A percentile compares a stretch with the other conserved stretches of the same genome.
These are phyloP conservation scores for Drosophila repletoides DNA, from an alignment of 1,140 invertebrate genomes.

Conservation along the genomic window DNA sequence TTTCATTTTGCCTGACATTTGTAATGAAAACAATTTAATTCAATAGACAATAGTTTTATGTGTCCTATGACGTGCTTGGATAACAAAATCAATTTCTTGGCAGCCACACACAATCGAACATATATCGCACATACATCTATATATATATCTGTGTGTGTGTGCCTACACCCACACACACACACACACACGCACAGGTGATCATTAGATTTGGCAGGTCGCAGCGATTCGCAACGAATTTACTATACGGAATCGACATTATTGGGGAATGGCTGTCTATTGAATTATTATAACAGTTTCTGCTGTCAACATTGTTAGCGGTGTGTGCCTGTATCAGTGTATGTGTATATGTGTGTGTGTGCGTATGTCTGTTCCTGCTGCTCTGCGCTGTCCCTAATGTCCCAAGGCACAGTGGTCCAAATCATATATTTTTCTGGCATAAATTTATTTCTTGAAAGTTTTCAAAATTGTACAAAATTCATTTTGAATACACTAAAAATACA, in stretches of 20 bases:
- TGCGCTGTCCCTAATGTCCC: too few species aligned
- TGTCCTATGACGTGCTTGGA: slow-evolving; percentile 67
- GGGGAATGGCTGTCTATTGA: slow-evolving; percentile 75
- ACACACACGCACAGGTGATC: slow-evolving; percentile 53
- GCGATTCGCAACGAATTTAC: slow-evolving; percentile 68
- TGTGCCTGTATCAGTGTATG: too few species aligned
- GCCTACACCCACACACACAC: neutral
- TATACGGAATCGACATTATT: slow-evolving; percentile 69
- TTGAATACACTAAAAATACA: too few species aligned
- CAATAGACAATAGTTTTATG: slow-evolving; percentile 71
- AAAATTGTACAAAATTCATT: too few species aligned
- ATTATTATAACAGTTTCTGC: slow-evolving; percentile 81
- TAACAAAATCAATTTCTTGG: slow-evolving; percentile 76
- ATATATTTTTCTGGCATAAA: too few species aligned
- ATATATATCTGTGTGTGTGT: too few species aligned
- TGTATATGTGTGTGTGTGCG: neutral
- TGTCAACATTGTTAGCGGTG: slow-evolving; percentile 65
- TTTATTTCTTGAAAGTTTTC: too few species aligned
- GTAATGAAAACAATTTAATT: slow-evolving; percentile 80
- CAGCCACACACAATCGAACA: slow-evolving; percentile 19
- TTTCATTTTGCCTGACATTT: slow-evolving; percentile 65
- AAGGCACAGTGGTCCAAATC: too few species aligned
- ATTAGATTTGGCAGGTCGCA: slow-evolving; percentile 74
- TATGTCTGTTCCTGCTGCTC: too few species aligned
- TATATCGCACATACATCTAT: slow-evolving; percentile 7